Evolutionary conservation across 1,140 invertebrate species (phyloP), one percentile per base, ranked within the genome.

Genomic region (Pachyrhynchus sulphureomaculatus): DNA sequence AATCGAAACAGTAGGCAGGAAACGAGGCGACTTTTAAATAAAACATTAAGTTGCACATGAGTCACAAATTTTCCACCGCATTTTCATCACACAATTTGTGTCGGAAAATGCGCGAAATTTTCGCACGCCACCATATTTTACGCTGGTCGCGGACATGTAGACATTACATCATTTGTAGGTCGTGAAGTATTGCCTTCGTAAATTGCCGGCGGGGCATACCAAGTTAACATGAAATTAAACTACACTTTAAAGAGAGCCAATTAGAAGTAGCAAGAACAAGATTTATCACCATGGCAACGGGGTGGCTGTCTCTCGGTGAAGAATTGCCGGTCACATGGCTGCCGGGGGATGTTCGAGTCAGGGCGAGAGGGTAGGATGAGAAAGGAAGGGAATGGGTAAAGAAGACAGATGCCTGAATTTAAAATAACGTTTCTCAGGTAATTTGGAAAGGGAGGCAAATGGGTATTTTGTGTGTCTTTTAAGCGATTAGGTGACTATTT

Each of bases 251-350:
- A 73, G 69, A 70, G 67, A 71, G 68, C 72, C 70, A 73, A 73
- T 73, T 73, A 73, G 67, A 71, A 66, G 66, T 68, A 66, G 68
- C 69, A 72, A 73, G 72, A 72, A 66, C 68, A 62, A 71, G 72
- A 75, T 75, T 75, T 75, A 75, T 75, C 67, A 56, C 69, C 72
- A 72, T 73, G 64, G 74, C 73, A 75, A 75, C 72, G 72, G 64
- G 68, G 68, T 68, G 60, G 58, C 66, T 70, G 72, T 74, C 72
- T 67, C 62, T 18, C 45, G 24, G 65, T 75, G 74, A 75, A 68
- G 72, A 65, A 75, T 75, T 71, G 73, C 67, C 59, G 70, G 70
- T 74, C 70, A 71, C 68, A 68, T 72, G 69, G 57, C 64, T 58
- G 48, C 53, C 69, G 44, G 61, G 65, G 69, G 65, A 65, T 65